Evolutionary conservation across 1,140 invertebrate genomes (phyloP).

Genomic region (Pogonognathellus flavescens): DNA sequence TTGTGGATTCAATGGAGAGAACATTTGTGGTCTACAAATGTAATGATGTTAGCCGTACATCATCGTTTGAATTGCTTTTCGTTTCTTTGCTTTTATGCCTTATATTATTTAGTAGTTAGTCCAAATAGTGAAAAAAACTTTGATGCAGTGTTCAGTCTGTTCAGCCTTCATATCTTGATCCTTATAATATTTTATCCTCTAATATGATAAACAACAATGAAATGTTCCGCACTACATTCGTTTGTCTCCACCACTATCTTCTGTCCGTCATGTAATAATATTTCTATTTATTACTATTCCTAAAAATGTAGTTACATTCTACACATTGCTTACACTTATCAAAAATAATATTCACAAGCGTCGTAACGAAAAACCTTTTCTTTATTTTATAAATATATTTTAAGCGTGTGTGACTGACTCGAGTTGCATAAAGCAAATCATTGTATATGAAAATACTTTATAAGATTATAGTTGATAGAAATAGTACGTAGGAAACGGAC

Average conservation of each 20-base stretch:
- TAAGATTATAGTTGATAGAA: neutral
- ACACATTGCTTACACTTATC: neutral
- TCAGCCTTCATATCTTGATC: neutral
- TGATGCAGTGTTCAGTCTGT: neutral
- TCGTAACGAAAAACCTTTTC: neutral
- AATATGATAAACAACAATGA: neutral
- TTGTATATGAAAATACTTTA: no score
- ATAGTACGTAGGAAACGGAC: slow-evolving; percentile 16
- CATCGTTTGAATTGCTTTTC: slow-evolving; percentile 36
- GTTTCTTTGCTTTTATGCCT: slow-evolving; percentile 18
- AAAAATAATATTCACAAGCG: neutral
- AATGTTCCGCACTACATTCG: neutral
- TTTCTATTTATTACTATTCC: neutral
- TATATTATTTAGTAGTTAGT: neutral
- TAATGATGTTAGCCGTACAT: slow-evolving; percentile 47
- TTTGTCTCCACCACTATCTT: neutral
- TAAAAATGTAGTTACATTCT: no score
- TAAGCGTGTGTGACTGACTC: slow-evolving; percentile 5
- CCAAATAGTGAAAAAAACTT: neutral
- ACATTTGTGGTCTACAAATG: slow-evolving; percentile 59
- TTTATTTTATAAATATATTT: neutral
- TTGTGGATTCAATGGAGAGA: slow-evolving; percentile 56
- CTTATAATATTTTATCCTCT: neutral
- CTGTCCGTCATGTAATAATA: neutral
- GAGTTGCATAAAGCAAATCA: neutral